Conservation (phyloP, 2,888 invertebrate species). For the Biston betularia region DNA sequence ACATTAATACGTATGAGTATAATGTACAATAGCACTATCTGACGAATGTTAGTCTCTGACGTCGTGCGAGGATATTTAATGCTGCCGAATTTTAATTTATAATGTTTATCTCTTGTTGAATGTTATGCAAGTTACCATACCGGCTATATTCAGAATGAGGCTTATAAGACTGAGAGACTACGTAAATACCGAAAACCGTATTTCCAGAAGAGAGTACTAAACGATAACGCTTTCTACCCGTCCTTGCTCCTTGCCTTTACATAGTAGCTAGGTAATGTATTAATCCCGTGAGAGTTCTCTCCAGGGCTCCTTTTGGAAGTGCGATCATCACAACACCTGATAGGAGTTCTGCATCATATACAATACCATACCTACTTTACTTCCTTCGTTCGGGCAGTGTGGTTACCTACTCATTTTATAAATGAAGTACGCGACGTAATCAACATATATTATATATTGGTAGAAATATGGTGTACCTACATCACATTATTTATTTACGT, state of each 20-base stretch:
- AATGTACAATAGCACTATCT: slow-evolving; percentile 68
- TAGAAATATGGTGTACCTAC: slow-evolving; percentile 38
- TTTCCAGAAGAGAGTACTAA: slow-evolving; percentile 77
- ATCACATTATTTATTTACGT: slow-evolving; percentile 50
- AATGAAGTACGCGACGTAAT: slow-evolving; percentile 29
- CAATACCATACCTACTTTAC: slow-evolving; percentile 8
- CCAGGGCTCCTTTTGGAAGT: slow-evolving; percentile 71
- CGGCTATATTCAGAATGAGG: slow-evolving; percentile 72
- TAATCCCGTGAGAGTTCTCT: slow-evolving; percentile 63
- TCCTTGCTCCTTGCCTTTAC: slow-evolving; percentile 85
- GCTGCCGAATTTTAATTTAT: slow-evolving; percentile 35
- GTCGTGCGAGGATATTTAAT: slow-evolving; percentile 31
- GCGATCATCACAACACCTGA: slow-evolving; percentile 54
- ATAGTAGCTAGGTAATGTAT: slow-evolving; percentile 80
- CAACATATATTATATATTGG: slow-evolving; percentile 32
- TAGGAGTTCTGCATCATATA: slow-evolving; percentile 8
- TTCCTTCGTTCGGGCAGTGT: slow-evolving; percentile 11
- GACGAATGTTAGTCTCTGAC: slow-evolving; percentile 52
- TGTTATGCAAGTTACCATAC: slow-evolving; percentile 57
- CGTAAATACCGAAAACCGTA: slow-evolving; percentile 80
- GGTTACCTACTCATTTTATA: slow-evolving; percentile 25
- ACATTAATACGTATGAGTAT: slow-evolving; percentile 60
- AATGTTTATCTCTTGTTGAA: slow-evolving; percentile 44
- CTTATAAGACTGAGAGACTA: slow-evolving; percentile 84
- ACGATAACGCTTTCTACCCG: slow-evolving; percentile 84